Conservation (phyloP, 37 sponge, comb jelly and placozoan species). For the Petrosia ficiformis region DNA sequence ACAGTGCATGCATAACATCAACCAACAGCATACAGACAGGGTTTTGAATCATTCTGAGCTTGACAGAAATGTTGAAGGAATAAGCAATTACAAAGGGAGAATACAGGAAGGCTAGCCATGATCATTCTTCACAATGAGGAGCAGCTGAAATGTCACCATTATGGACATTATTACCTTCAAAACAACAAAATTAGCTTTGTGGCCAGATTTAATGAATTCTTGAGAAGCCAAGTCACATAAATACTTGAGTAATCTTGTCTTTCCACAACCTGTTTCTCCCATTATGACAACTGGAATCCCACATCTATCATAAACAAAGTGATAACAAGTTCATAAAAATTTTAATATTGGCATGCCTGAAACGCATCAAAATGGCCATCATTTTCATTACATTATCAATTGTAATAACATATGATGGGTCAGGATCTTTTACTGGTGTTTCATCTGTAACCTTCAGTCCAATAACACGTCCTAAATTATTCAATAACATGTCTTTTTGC, state of each 20-base stretch:
- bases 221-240: slow-evolving; percentile 36
- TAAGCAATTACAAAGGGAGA: too few species aligned
- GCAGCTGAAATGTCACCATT: too few species aligned
- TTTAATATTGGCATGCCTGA: slow-evolving; percentile 44
- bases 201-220: slow-evolving; percentile 6
- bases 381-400: slow-evolving; percentile 86
- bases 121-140: too few species aligned
- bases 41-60: too few species aligned
- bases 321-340: not conserved
- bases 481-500: slow-evolving; percentile 24
- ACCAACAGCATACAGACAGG: too few species aligned
- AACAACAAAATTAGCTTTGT: not conserved
- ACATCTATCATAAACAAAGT: slow-evolving; percentile 32
- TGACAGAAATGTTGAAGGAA: too few species aligned
- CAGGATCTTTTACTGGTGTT: slow-evolving; percentile 65
- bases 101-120: too few species aligned
- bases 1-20: too few species aligned
- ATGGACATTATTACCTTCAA: not conserved
- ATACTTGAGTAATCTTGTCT: slow-evolving; percentile 40
- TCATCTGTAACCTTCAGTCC: too few species aligned
- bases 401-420: slow-evolving; percentile 79
- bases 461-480: slow-evolving; percentile 61
- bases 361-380: slow-evolving; percentile 91
- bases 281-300: slow-evolving; percentile 90
- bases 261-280: slow-evolving; percentile 97